Evolutionary conservation across 2,888 invertebrate species (phyloP).

Genomic region (Drosophila hamatofila): DNA sequence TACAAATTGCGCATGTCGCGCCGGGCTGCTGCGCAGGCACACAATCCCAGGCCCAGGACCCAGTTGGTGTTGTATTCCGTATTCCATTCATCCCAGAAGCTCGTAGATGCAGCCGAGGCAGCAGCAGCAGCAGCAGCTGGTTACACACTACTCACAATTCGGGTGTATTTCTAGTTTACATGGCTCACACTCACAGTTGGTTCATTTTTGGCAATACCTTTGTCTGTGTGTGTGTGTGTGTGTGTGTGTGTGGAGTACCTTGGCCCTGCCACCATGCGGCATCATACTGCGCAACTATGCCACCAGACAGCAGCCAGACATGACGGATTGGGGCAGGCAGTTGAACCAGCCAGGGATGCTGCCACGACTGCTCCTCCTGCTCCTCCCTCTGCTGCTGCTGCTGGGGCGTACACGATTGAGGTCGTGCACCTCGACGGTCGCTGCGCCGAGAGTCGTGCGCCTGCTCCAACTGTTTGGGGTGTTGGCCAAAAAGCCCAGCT

Average conservation of each 20-base stretch:
- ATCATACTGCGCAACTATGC: constrained; percentile 37
- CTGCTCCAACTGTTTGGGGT: constrained; percentile 60
- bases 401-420: constrained; percentile 78
- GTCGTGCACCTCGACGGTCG: constrained; percentile 80
- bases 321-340: constrained; percentile 64
- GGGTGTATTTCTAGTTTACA: constrained; percentile 52
- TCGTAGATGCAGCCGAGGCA: constrained; percentile 11
- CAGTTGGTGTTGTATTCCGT: constrained; percentile 6
- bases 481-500: constrained; percentile 16
- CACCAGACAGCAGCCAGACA: constrained; percentile 77
- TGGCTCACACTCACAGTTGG: constrained; percentile 38
- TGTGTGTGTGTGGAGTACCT: constrained; percentile 26
- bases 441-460: constrained; percentile 59
- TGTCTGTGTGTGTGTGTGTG: constrained; percentile 6
- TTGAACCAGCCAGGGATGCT: constrained; percentile 15
- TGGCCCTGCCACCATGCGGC: constrained; percentile 22
- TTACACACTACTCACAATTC: constrained; percentile 53
- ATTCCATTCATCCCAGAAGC: constrained; percentile 42
- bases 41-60: constrained; percentile 18
- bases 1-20: constrained; percentile 85
- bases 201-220: constrained; percentile 73
- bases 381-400: constrained; percentile 2
- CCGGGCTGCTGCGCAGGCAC: constrained; percentile 50
- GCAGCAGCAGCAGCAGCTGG: constrained; percentile 44
- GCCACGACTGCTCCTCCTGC: constrained; percentile 4